phyloP scores from a whole-genome alignment of 1,140 invertebrate genomes.

The Lasaia peninsularis region DNA sequence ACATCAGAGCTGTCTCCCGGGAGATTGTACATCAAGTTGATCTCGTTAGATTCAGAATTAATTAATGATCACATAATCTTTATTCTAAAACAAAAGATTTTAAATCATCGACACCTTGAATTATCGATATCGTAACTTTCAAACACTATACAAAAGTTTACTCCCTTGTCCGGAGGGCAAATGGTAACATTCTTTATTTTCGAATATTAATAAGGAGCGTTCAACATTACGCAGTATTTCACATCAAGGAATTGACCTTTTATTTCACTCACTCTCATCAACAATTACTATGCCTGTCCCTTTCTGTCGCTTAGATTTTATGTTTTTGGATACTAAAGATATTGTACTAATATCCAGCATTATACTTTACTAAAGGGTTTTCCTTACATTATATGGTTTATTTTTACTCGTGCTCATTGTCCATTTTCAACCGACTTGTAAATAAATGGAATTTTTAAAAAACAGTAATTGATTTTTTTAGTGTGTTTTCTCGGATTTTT shows the following conservation, averaged over 20 bases:
- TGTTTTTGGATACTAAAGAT: background rate
- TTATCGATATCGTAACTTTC: constrained; percentile 24
- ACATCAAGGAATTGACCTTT: constrained; percentile 49
- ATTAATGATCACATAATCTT: no score
- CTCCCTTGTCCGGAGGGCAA: constrained; percentile 53
- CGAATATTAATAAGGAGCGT: constrained; percentile 71
- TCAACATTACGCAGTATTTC: constrained; percentile 69
- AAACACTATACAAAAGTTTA: constrained; percentile 38
- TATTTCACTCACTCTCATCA: constrained; percentile 29
- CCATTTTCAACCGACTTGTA: no score
- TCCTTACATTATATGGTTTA: no score
- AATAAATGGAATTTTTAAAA: no score
- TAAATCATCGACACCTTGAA: background rate
- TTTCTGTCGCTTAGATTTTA: constrained; percentile 23
- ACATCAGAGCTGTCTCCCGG: no score
- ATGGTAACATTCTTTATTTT: constrained; percentile 73
- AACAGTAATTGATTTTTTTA: no score
- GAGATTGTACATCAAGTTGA: no score
- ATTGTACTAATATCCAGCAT: background rate
- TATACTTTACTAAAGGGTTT: no score
- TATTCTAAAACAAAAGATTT: no score
- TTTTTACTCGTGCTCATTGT: no score
- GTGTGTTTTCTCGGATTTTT: no score
- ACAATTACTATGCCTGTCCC: constrained; percentile 31
- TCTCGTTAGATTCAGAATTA: no score